A percentile compares a stretch with the other conserved stretches of the same genome.
Evolutionary conservation across 2,888 invertebrate genomes (phyloP).

Genomic region (Pomacea canaliculata): DNA sequence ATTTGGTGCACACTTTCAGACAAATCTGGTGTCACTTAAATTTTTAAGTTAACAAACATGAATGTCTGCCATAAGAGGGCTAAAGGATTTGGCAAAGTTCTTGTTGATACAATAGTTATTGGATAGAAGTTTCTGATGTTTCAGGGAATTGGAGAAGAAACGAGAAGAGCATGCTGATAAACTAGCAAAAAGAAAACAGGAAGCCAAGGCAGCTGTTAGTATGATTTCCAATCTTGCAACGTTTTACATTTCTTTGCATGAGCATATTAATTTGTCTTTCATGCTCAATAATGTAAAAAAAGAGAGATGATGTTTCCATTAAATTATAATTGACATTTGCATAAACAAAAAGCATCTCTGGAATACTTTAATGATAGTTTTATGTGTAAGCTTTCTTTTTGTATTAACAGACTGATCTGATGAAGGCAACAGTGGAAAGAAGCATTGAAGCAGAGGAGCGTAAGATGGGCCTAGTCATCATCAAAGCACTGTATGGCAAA

Average conservation of each 20-base stretch:
- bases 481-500: conserved; percentile 78
- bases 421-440: conserved; percentile 90
- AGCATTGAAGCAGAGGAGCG: conserved; percentile 85
- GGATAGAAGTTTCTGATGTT: not conserved
- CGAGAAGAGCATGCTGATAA: conserved; percentile 84
- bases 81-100: too few relatives aligned
- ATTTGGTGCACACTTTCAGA: too few relatives aligned
- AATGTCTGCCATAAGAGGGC: too few relatives aligned
- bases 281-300: not conserved
- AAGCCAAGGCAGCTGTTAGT: conserved; percentile 84
- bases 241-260: too few relatives aligned
- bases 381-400: not conserved
- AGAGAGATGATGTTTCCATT: not conserved
- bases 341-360: not conserved
- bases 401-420: conserved; percentile 76
- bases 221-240: not conserved
- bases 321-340: not conserved
- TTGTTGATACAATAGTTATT: too few relatives aligned
- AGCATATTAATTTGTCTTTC: too few relatives aligned
- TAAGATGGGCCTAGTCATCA: conserved; percentile 86
- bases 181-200: conserved; percentile 82
- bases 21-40: too few relatives aligned
- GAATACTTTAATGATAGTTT: not conserved
- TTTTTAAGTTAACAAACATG: too few relatives aligned
- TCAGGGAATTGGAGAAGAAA: conserved; percentile 82